Conservation (phyloP, 2,113 vertebrate species). For the Psittacula cyanocephala region DNA sequence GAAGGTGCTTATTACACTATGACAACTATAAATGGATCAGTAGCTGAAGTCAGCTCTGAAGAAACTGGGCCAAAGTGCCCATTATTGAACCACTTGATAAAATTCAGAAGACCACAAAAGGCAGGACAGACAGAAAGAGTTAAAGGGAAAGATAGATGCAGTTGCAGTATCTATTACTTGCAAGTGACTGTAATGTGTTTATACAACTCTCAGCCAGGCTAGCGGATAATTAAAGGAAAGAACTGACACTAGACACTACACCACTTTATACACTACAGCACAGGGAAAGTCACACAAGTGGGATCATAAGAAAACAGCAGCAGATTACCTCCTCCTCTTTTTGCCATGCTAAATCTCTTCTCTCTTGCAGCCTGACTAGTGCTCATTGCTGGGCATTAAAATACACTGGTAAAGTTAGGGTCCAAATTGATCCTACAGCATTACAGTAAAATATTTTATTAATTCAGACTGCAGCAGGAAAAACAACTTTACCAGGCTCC, state of each 20-base stretch:
- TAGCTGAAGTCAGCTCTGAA: neutral
- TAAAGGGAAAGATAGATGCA: conserved; percentile 29
- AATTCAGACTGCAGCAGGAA: neutral
- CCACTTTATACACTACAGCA: neutral
- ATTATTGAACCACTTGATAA: neutral
- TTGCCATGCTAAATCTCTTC: neutral
- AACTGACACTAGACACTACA: conserved; percentile 7
- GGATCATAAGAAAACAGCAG: neutral
- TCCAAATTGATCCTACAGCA: neutral
- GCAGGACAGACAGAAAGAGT: neutral
- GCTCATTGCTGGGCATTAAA: neutral
- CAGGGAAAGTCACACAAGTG: neutral
- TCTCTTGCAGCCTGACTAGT: neutral
- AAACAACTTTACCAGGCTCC: neutral
- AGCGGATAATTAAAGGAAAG: conserved; percentile 14
- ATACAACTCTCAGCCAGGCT: conserved; percentile 33
- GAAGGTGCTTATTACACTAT: neutral
- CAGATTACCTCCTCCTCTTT: neutral
- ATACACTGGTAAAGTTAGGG: neutral
- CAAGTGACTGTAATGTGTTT: conserved; percentile 40
- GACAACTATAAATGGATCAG: neutral
- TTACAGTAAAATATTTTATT: neutral
- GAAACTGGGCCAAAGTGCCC: neutral
- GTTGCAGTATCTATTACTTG: conserved; percentile 52
- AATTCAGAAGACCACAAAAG: neutral